Percentiles rank a stretch among this genome's conserved stretches.
Evolutionary conservation across 2,113 vertebrate species (phyloP).

Genomic region (Apeltes quadracus): DNA sequence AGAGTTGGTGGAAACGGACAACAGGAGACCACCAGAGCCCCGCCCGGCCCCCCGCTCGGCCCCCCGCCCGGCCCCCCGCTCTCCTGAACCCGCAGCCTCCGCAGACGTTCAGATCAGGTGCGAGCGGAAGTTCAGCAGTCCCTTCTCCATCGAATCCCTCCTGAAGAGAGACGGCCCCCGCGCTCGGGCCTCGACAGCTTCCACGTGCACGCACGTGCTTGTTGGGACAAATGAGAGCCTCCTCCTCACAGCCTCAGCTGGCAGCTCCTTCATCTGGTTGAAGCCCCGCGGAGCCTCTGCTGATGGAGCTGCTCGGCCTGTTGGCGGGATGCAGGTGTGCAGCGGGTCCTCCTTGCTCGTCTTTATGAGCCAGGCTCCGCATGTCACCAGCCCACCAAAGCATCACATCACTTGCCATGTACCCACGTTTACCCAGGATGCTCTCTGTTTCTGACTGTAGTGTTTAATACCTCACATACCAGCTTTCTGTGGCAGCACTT

Average conservation of each 20-base stretch:
- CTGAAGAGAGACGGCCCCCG: constrained; percentile 56
- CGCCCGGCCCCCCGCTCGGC: neutral
- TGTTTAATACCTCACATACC: neutral
- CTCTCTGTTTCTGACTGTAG: neutral
- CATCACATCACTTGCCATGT: constrained; percentile 35
- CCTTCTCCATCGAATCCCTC: constrained; percentile 78
- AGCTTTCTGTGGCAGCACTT: neutral
- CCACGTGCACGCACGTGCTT: constrained; percentile 9
- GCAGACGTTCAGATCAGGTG: constrained; percentile 4
- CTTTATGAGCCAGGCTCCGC: constrained; percentile 25
- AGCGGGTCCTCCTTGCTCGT: constrained; percentile 6
- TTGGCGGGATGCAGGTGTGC: neutral
- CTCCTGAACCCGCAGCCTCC: constrained; percentile 13
- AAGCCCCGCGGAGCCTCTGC: constrained; percentile 4
- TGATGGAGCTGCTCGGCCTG: neutral
- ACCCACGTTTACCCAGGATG: constrained; percentile 2
- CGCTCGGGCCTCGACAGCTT: constrained; percentile 2
- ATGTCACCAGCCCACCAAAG: constrained; percentile 21
- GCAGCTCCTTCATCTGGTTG: constrained; percentile 20
- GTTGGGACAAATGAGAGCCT: constrained; percentile 19
- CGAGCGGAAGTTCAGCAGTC: constrained; percentile 65
- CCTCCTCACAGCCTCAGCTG: constrained; percentile 14
- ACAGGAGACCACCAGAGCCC: neutral
- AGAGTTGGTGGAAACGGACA: constrained; percentile 32
- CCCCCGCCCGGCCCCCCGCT: neutral